Evolutionary conservation across 2,888 invertebrate genomes (phyloP).

Genomic region (Pyrrhia umbra): DNA sequence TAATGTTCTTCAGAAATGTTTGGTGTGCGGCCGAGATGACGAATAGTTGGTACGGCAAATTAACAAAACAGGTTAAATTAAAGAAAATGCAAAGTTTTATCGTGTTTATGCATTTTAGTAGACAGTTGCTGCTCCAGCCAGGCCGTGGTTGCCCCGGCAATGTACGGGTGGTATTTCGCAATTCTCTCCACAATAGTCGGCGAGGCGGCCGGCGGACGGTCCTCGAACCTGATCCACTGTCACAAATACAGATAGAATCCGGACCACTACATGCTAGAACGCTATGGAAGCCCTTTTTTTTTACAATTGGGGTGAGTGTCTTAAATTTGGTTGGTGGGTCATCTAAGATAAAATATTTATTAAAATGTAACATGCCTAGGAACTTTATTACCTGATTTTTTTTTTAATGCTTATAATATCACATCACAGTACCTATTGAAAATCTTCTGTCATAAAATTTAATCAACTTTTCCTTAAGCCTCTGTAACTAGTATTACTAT

Average conservation of each 20-base stretch:
- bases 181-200: constrained; percentile 79
- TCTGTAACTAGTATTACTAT: background rate
- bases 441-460: too few relatives aligned
- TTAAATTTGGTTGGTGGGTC: too few relatives aligned
- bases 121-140: constrained; percentile 67
- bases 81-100: constrained; percentile 28
- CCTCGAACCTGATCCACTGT: constrained; percentile 80
- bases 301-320: constrained; percentile 91
- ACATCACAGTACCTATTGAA: too few relatives aligned
- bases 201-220: constrained; percentile 70
- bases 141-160: constrained; percentile 60
- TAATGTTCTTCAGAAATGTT: constrained; percentile 85
- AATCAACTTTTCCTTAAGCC: background rate
- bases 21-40: constrained; percentile 80
- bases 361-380: too few relatives aligned
- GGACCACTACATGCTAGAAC: constrained; percentile 82
- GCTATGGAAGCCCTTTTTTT: constrained; percentile 91
- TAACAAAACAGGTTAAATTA: constrained; percentile 31
- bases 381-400: too few relatives aligned
- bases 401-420: too few relatives aligned
- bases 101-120: constrained; percentile 65
- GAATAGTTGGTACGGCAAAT: constrained; percentile 75
- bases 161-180: constrained; percentile 75
- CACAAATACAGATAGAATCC: constrained; percentile 80
- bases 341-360: too few relatives aligned